Base-by-base conservation (phyloP, 2,113 vertebrate genomes). In the Hystrix cristata region DNA sequence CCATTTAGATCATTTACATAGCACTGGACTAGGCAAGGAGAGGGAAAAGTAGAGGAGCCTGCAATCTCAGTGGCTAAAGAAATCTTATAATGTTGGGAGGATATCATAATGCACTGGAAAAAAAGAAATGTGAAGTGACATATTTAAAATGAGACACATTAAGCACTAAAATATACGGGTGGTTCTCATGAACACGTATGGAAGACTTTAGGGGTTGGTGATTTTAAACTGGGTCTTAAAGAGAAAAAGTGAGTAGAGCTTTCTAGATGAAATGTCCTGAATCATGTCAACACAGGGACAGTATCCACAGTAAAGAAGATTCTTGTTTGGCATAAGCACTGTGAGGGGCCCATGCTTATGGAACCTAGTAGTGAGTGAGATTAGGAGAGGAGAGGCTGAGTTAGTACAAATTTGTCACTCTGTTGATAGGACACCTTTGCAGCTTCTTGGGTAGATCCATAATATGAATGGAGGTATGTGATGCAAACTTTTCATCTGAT, bases 391-490 rank as follows among this genome's bases (percentile, higher is more conserved):
- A 74, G n/a, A 57, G 38, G 57, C 67, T 27, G 38, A 34, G n/a
- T 18, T 23, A 7, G 2, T 1, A 0, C 14, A 31, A 34, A 16
- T 34, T 38, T 62, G 53, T 51, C 21, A 0, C 9, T 21, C 2
- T 1, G 29, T 59, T n/a, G 7, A 25, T 55, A 25, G 67, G 27
- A 12, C 29, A 13, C 31, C 16, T 1, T 19, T 1, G 7, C 0
- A 3, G 64, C 13, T 91, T 23, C 64, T 7, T 5, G 14, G 31
- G 55, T 23, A 2, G 12, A 2, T 27, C 65, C 43, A 0, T 6
- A 51, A 60, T 2, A 8, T 1, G 0, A 2, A 8, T 0, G 1
- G 34, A 55, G 62, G 48, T 53, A 18, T 0, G 7, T 34, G 29
- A 23, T 59, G 51, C 16, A 1, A 0, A 31, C 48, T 51, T 34